Percentiles rank a stretch among this genome's conserved stretches.
These are phyloP conservation scores for Aphelocoma californica DNA, from an alignment of 2,797 vertebrate species.

Conservation along the genomic window DNA sequence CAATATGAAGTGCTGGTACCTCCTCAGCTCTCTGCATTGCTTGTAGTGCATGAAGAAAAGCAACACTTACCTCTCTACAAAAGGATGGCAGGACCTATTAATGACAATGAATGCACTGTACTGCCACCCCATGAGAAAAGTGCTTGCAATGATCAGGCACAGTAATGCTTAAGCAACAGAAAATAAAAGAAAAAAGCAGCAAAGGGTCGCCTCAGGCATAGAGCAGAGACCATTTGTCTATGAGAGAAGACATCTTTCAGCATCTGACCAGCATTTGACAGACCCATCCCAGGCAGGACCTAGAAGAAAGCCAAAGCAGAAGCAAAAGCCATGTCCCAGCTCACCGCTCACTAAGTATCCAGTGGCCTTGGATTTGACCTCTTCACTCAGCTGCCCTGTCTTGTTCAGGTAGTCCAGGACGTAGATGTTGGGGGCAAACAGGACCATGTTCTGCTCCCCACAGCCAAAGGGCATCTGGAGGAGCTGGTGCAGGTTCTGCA, in stretches of 20 bases:
- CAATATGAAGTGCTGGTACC: not conserved
- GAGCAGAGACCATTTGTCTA: not conserved
- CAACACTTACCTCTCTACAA: not conserved
- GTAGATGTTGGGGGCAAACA: slow-evolving; percentile 89
- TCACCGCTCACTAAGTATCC: slow-evolving; percentile 83
- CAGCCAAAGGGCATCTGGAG: slow-evolving; percentile 88
- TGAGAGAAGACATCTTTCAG: not conserved
- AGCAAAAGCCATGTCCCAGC: not conserved
- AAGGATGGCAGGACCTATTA: not conserved
- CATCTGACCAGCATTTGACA: not conserved
- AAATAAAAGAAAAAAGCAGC: not conserved
- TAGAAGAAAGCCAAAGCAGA: not conserved
- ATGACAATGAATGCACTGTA: not conserved
- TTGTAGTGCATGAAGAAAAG: not conserved
- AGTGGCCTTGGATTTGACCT: slow-evolving; percentile 70
- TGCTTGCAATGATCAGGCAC: not conserved
- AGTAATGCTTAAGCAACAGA: not conserved
- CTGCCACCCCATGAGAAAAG: not conserved
- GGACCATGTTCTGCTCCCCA: slow-evolving; percentile 91
- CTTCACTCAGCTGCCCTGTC: slow-evolving; percentile 80
- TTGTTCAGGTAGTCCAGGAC: slow-evolving; percentile 86
- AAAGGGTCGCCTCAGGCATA: not conserved
- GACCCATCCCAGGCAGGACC: not conserved
- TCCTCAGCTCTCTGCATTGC: not conserved
- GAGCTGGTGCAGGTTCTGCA: slow-evolving; percentile 83